Evolutionary conservation across 2,113 vertebrate genomes (phyloP).

Genomic region (Butastur rufipennis): DNA sequence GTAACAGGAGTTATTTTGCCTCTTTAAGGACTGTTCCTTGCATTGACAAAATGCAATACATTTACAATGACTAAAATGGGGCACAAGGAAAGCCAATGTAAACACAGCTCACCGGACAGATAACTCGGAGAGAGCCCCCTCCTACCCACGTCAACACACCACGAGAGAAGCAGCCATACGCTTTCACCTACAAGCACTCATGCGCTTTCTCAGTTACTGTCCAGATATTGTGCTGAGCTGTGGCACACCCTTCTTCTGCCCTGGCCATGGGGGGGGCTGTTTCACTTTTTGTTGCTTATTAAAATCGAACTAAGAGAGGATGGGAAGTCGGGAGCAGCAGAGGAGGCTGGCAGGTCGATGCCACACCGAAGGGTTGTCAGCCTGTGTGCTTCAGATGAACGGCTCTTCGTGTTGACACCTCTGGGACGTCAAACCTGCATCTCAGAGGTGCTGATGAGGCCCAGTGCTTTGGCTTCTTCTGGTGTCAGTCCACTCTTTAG

Average conservation of each 20-base stretch:
- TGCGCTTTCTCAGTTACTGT: not conserved
- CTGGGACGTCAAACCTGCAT: slow-evolving; percentile 86
- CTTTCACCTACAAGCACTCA: not conserved
- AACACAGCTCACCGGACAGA: slow-evolving; percentile 55
- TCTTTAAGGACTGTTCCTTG: slow-evolving; percentile 53
- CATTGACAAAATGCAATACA: slow-evolving; percentile 45
- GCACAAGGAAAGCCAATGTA: slow-evolving; percentile 49
- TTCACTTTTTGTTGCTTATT: not conserved
- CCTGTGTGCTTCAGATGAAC: slow-evolving; percentile 21
- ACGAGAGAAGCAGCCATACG: not conserved
- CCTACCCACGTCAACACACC: not conserved
- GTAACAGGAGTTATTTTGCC: slow-evolving; percentile 50
- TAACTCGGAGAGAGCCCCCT: not conserved
- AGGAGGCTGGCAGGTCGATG: slow-evolving; percentile 48
- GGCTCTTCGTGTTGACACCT: not conserved
- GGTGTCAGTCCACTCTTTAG: slow-evolving; percentile 91
- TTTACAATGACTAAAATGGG: slow-evolving; percentile 60
- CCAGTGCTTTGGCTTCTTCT: slow-evolving; percentile 93
- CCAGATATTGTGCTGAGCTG: not conserved
- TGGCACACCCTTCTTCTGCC: not conserved
- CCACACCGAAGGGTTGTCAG: not conserved
- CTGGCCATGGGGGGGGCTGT: not conserved
- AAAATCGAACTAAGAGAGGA: not conserved
- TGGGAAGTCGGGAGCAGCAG: slow-evolving; percentile 28
- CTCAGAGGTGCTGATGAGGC: slow-evolving; percentile 88